These are phyloP conservation scores for Gymnarchus niloticus DNA, from an alignment of 2,113 vertebrate species.

Conservation along the genomic window DNA sequence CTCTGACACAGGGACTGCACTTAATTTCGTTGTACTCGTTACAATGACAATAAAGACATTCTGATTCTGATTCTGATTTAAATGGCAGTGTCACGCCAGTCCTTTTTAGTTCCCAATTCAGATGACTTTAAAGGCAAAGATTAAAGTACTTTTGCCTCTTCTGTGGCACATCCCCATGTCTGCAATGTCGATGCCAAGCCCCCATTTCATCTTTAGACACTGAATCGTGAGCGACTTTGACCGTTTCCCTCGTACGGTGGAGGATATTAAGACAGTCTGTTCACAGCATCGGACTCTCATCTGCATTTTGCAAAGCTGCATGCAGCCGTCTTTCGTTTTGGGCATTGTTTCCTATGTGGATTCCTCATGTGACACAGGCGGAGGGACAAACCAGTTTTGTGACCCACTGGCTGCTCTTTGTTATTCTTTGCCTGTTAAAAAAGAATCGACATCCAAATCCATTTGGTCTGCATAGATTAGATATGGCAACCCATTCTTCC, in stretches of 20 bases:
- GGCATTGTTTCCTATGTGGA: background rate
- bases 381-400: background rate
- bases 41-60: too few species aligned
- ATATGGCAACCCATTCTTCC: background rate
- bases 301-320: background rate
- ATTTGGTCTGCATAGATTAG: background rate
- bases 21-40: too few species aligned
- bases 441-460: background rate
- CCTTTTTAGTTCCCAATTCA: too few species aligned
- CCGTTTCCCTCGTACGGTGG: background rate
- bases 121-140: background rate
- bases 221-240: background rate
- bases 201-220: background rate
- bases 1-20: too few species aligned
- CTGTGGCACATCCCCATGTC: background rate
- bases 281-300: background rate
- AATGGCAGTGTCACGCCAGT: too few species aligned
- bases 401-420: background rate
- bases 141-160: background rate
- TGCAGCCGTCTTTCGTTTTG: background rate
- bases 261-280: background rate
- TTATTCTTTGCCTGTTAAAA: background rate
- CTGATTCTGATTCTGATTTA: too few species aligned
- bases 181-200: background rate
- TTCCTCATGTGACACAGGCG: background rate